phyloP scores from a whole-genome alignment of 1,140 invertebrate species.

The Asobara japonica region DNA sequence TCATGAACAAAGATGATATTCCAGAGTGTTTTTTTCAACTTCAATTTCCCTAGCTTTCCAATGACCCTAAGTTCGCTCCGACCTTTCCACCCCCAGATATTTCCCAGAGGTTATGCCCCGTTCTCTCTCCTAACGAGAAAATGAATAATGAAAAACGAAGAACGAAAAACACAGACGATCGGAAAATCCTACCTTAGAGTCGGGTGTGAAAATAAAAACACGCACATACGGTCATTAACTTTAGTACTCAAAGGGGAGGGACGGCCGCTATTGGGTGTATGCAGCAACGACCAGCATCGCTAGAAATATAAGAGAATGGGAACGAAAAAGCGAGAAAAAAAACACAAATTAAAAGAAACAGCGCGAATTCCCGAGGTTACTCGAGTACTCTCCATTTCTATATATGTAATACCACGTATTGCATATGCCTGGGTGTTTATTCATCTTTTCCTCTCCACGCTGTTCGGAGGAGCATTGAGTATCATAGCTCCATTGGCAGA shows the following conservation, averaged over 20 bases:
- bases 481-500: not conserved
- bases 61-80: not conserved
- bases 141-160: not conserved
- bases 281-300: slow-evolving; percentile 68
- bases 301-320: slow-evolving; percentile 48
- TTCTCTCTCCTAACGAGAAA: slow-evolving; percentile 32
- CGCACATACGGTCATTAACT: not conserved
- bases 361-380: not conserved
- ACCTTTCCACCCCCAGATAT: not conserved
- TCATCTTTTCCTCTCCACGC: not conserved
- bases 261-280: slow-evolving; percentile 59
- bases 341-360: not conserved
- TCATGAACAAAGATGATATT: not conserved
- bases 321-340: not conserved
- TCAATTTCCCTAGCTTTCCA: not conserved
- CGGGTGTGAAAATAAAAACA: not conserved
- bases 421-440: not conserved
- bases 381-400: not conserved
- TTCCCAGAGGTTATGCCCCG: not conserved
- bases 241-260: slow-evolving; percentile 38
- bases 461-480: not conserved
- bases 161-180: slow-evolving; percentile 41
- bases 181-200: slow-evolving; percentile 37
- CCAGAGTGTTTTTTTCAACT: not conserved
- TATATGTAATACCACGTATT: slow-evolving; percentile 1